Conservation (phyloP, 2,888 invertebrate genomes). For the Phortica magna region DNA sequence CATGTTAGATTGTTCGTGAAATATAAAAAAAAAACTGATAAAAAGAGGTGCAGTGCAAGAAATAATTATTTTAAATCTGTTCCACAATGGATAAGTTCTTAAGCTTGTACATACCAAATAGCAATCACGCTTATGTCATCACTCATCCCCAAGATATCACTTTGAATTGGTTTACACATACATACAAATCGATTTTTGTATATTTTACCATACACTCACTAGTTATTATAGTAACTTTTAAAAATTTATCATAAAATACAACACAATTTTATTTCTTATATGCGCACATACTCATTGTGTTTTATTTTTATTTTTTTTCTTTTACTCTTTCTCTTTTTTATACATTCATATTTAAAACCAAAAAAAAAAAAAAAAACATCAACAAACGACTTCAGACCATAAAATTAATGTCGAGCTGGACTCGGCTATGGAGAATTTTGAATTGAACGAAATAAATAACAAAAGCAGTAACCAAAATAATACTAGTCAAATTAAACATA, state of each 20-base stretch:
- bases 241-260: not conserved
- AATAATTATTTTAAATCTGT: not conserved
- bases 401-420: constrained; percentile 77
- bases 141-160: not conserved
- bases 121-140: not conserved
- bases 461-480: constrained; percentile 53
- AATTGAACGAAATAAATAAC: constrained; percentile 70
- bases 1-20: not conserved
- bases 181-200: constrained; percentile 7
- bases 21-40: not conserved
- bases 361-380: constrained; percentile 51
- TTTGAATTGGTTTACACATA: constrained; percentile 7
- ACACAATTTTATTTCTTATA: constrained; percentile 9
- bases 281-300: constrained; percentile 44
- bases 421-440: constrained; percentile 75
- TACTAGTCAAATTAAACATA: constrained; percentile 60
- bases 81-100: constrained; percentile 21
- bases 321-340: constrained; percentile 37
- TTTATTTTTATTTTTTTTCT: constrained; percentile 53
- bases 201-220: not conserved
- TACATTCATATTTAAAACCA: constrained; percentile 26
- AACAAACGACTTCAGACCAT: constrained; percentile 69
- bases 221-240: not conserved
- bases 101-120: constrained; percentile 8
- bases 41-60: not conserved